Percentiles rank a stretch among this genome's conserved stretches.
Conservation (phyloP, 2,888 invertebrate species). For the Periphyllus acericola region DNA sequence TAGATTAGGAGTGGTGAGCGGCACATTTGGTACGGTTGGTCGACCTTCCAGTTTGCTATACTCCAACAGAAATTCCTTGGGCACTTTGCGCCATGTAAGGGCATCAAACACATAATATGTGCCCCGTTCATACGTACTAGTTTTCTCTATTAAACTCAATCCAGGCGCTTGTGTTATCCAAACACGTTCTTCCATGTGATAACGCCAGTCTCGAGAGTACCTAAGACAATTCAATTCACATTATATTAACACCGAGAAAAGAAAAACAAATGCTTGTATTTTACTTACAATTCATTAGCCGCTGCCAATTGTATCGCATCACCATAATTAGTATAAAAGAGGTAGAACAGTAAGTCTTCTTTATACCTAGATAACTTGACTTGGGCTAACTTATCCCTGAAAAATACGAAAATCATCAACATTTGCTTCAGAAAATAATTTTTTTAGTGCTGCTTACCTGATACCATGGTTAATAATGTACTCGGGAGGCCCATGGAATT, state of each 20-base stretch:
- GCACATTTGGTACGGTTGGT: constrained; percentile 75
- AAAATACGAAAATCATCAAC: constrained; percentile 64
- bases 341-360: constrained; percentile 98
- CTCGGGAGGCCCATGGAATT: constrained; percentile 97
- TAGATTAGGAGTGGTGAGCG: constrained; percentile 55
- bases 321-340: constrained; percentile 99
- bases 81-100: constrained; percentile 98
- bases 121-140: constrained; percentile 95
- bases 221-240: constrained; percentile 69
- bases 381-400: constrained; percentile 91
- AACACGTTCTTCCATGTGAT: constrained; percentile 98
- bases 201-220: constrained; percentile 98
- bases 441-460: constrained; percentile 69
- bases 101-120: constrained; percentile 99
- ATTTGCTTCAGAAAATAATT: not conserved
- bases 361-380: constrained; percentile 96
- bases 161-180: constrained; percentile 99
- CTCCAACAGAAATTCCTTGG: constrained; percentile 98
- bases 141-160: constrained; percentile 93
- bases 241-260: not conserved
- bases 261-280: constrained; percentile 34
- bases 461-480: constrained; percentile 98
- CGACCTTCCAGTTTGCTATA: constrained; percentile 98
- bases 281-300: constrained; percentile 92
- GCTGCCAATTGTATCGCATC: constrained; percentile 98